These are phyloP conservation scores for Pheosia gnoma DNA, from an alignment of 2,888 invertebrate species.

Conservation along the genomic window DNA sequence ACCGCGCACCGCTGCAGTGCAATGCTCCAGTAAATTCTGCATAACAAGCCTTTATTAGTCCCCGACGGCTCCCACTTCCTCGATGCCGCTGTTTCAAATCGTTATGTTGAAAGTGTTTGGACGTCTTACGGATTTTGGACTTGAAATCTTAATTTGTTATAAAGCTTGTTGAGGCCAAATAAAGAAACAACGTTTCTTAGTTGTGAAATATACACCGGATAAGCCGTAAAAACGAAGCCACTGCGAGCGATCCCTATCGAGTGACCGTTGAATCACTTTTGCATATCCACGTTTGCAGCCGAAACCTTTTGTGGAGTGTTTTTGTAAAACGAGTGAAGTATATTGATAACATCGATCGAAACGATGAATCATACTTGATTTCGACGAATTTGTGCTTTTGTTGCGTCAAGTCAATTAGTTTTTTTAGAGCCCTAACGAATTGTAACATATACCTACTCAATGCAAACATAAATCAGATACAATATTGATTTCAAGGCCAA, in stretches of 20 bases:
- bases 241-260: slow-evolving; percentile 55
- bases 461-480: neutral
- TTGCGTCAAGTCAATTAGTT: slow-evolving; percentile 28
- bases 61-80: slow-evolving; percentile 58
- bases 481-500: slow-evolving; percentile 2
- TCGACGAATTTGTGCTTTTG: slow-evolving; percentile 47
- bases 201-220: slow-evolving; percentile 62
- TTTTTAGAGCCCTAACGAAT: slow-evolving; percentile 23
- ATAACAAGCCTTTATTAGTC: slow-evolving; percentile 80
- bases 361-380: slow-evolving; percentile 69
- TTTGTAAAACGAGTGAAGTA: slow-evolving; percentile 53
- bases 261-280: slow-evolving; percentile 62
- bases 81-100: slow-evolving; percentile 41
- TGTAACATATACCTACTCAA: slow-evolving; percentile 10
- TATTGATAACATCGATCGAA: slow-evolving; percentile 60
- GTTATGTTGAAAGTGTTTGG: neutral
- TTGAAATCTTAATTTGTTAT: slow-evolving; percentile 16
- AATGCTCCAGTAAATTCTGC: slow-evolving; percentile 81
- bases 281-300: slow-evolving; percentile 48
- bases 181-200: slow-evolving; percentile 37
- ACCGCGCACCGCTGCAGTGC: slow-evolving; percentile 71
- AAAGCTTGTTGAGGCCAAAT: slow-evolving; percentile 25
- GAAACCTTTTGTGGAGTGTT: slow-evolving; percentile 65
- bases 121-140: neutral
- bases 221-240: slow-evolving; percentile 60